Conservation (phyloP, 2,888 invertebrate species). For the Pterobdella sp. region DNA sequence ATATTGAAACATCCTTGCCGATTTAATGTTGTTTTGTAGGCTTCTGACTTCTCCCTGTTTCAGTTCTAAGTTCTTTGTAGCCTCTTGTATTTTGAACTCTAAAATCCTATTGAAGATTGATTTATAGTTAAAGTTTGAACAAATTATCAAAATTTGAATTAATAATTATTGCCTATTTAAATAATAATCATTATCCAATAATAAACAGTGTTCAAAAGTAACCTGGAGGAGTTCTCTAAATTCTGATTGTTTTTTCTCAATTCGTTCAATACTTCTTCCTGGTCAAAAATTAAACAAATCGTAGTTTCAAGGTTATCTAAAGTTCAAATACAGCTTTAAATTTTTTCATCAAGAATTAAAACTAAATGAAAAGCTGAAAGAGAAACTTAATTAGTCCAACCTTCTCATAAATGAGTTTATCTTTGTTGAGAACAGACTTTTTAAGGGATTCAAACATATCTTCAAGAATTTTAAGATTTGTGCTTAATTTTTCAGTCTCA, state of each 20-base stretch:
- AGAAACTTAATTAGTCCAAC: neutral
- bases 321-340: neutral
- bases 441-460: constrained; percentile 18
- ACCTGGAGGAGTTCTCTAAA: constrained; percentile 19
- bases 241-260: constrained; percentile 21
- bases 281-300: neutral
- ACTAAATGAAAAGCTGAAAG: neutral
- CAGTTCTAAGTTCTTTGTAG: constrained; percentile 17
- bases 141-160: too few species aligned
- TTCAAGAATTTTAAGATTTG: neutral
- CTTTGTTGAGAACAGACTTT: constrained; percentile 24
- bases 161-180: too few species aligned
- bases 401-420: constrained; percentile 26
- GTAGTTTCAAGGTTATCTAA: neutral
- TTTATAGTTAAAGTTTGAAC: too few species aligned
- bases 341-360: neutral
- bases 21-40: constrained; percentile 18
- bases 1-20: neutral
- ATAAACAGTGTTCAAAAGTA: too few species aligned
- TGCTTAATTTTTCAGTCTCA: constrained; percentile 19
- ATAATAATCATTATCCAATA: too few species aligned
- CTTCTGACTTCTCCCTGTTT: constrained; percentile 9
- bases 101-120: too few species aligned
- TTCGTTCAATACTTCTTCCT: constrained; percentile 27
- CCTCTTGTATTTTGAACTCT: constrained; percentile 24